Base-by-base conservation (phyloP, 2,797 vertebrate species). In the Ibycter americanus region DNA sequence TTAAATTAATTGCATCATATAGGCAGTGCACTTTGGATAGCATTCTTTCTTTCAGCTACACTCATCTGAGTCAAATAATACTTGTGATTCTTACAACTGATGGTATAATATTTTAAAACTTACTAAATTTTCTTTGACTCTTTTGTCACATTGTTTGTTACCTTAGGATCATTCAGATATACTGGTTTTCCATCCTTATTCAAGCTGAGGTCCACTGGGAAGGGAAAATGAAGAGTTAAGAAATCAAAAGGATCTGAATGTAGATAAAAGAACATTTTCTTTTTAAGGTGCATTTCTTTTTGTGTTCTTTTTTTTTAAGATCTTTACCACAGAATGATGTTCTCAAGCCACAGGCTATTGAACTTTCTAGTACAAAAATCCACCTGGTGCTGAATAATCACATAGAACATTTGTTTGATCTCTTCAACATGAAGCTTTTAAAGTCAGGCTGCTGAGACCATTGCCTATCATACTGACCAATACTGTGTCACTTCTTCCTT, bases 321-420 rank as follows among this genome's bases (percentile, higher is more conserved):
- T 73, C 36, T 78, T 79, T 89, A 62, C 54, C 61, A 86, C 18
- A 88, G 56, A 71, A 11, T 46, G 67, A 80, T 22, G 16, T 68
- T 70, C 40, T 56, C 25, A 81, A 88, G 42, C 21, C 67, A 68
- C 15, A 88, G 49, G 17, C 56, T 71, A 58, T 47, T 95, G 61
- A 96, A 94, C 82, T 88, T 85, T 49, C 58, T 47, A 79, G 77
- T 26, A 54, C 73, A 95, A 94, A 93, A 38, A 87, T 40, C n/a
- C 42, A 15, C 18, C 46, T 70, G 25, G 14, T 79, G 34, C 32
- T 91, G 83, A 78, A 94, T 71, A 95, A 90, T 93, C 54, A 44
- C 49, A 56, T 51, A 54, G 4, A 85, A 49, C 21, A 51, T 89
- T 36, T 79, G 29, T 83, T 34, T 68, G 34, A 83, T 74, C 68